Conservation (phyloP, 2,888 invertebrate genomes). For the Ypsolopha sequella region DNA sequence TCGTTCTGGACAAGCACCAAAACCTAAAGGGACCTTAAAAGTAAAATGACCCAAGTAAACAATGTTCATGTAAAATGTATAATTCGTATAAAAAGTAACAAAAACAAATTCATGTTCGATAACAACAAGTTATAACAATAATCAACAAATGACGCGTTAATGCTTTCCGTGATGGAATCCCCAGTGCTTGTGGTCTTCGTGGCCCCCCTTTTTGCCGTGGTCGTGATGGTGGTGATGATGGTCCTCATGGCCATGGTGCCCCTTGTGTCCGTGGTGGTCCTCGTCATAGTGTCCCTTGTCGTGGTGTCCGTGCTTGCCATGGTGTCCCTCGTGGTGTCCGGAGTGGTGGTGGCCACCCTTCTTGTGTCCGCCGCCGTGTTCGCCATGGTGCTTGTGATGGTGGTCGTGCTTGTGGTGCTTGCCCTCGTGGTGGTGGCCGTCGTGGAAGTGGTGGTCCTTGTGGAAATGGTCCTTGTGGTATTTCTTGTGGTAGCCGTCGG, state of each 20-base stretch:
- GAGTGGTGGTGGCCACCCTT: slow-evolving; percentile 85
- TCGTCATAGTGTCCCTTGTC: slow-evolving; percentile 86
- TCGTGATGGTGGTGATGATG: slow-evolving; percentile 80
- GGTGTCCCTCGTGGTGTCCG: slow-evolving; percentile 82
- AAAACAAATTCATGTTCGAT: slow-evolving; percentile 13
- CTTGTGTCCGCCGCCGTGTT: slow-evolving; percentile 82
- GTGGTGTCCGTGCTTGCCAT: slow-evolving; percentile 83
- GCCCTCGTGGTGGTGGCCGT: slow-evolving; percentile 86
- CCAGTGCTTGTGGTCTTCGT: slow-evolving; percentile 80
- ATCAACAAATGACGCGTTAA: slow-evolving; percentile 21
- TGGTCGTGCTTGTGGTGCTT: slow-evolving; percentile 85
- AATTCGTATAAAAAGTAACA: slow-evolving; percentile 8
- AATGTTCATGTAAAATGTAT: slow-evolving; percentile 1
- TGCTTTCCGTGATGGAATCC: slow-evolving; percentile 73
- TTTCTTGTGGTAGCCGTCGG: slow-evolving; percentile 86
- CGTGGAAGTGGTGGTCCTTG: slow-evolving; percentile 90
- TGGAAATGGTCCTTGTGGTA: slow-evolving; percentile 89
- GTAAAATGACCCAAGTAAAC: neutral
- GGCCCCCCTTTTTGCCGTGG: slow-evolving; percentile 83
- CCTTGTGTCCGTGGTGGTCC: slow-evolving; percentile 83
- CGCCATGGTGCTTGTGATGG: slow-evolving; percentile 80
- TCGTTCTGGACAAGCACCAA: too few relatives aligned
- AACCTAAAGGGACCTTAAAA: too few relatives aligned
- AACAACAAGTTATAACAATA: slow-evolving; percentile 11
- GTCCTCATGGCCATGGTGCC: slow-evolving; percentile 82